phyloP scores from a whole-genome alignment of 2,888 invertebrate species.

The Torymus auratus region DNA sequence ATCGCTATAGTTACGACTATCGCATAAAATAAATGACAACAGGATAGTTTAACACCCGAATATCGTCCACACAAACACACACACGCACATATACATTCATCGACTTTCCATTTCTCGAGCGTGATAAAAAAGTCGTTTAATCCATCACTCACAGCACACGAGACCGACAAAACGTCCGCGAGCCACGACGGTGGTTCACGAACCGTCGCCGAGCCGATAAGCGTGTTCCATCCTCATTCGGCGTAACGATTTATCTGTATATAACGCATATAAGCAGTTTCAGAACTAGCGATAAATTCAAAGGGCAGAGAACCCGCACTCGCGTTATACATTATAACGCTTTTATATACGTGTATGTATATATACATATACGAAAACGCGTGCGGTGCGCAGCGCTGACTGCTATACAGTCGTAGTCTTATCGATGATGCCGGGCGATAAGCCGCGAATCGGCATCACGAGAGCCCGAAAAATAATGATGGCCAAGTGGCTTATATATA shows the following conservation, averaged over 20 bases:
- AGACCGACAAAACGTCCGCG: slow-evolving; percentile 10
- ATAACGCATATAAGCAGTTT: neutral
- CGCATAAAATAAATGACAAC: slow-evolving; percentile 3
- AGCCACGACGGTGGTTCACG: neutral
- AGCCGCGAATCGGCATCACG: slow-evolving; percentile 65
- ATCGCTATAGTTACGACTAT: neutral
- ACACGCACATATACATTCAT: too few species aligned
- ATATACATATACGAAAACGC: neutral
- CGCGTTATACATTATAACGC: slow-evolving; percentile 19
- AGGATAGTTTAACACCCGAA: neutral
- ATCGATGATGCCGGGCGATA: slow-evolving; percentile 65
- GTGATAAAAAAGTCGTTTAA: slow-evolving; percentile 19
- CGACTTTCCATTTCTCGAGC: too few species aligned
- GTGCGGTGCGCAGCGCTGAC: neutral
- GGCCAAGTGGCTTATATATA: slow-evolving; percentile 53
- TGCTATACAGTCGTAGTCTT: slow-evolving; percentile 29
- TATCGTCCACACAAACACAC: neutral
- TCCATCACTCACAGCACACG: neutral
- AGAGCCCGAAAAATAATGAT: slow-evolving; percentile 69
- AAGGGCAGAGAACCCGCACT: neutral
- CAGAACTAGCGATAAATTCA: slow-evolving; percentile 11
- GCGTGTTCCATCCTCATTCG: slow-evolving; percentile 15
- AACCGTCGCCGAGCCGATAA: slow-evolving; percentile 22
- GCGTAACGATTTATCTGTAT: slow-evolving; percentile 22
- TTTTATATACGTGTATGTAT: slow-evolving; percentile 5